Conservation (phyloP, 2,113 vertebrate genomes). For the Heterotilapia buettikoferi region DNA sequence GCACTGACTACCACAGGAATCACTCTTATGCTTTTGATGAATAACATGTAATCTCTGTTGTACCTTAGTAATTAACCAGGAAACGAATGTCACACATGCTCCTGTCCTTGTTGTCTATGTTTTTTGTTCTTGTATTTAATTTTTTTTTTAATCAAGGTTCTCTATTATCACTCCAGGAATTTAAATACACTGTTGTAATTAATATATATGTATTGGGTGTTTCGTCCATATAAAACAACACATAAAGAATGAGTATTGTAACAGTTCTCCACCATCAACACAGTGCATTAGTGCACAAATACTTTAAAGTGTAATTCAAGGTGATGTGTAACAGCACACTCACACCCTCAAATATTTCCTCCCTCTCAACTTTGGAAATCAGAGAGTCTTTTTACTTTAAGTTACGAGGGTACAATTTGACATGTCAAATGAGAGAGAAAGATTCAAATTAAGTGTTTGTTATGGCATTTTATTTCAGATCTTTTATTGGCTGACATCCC, state of each 20-base stretch:
- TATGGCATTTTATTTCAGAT: not conserved
- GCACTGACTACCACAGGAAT: slow-evolving; percentile 9
- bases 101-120: not conserved
- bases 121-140: not conserved
- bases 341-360: not conserved
- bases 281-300: not conserved
- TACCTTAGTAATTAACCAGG: slow-evolving; percentile 14
- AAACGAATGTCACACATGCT: not conserved
- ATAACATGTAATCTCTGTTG: not conserved
- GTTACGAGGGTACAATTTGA: not conserved
- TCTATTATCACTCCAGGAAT: not conserved
- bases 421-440: not conserved
- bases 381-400: not conserved
- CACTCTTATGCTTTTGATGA: not conserved
- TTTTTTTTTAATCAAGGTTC: not conserved
- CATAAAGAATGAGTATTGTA: not conserved
- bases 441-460: not conserved
- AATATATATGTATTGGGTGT: not conserved
- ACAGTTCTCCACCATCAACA: not conserved
- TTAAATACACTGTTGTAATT: not conserved
- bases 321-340: not conserved
- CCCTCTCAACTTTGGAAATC: not conserved
- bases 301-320: not conserved
- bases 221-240: not conserved
- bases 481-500: not conserved